Base-by-base conservation (phyloP, 2,113 vertebrate genomes). In the Nannobrachium achirus region DNA sequence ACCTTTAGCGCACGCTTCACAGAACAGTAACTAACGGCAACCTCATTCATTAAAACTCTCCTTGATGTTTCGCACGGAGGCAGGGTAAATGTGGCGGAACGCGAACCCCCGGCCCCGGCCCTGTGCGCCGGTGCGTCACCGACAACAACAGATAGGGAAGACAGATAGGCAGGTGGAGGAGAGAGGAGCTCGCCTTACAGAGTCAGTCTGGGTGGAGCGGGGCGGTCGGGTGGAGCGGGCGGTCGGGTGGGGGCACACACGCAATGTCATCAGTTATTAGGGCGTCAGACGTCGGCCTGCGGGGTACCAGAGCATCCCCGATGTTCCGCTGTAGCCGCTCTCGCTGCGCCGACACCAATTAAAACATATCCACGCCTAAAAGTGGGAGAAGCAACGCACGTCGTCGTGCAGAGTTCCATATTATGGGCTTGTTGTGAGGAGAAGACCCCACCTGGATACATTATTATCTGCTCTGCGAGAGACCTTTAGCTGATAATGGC, bases 1-100 rank as follows among this genome's bases (percentile, higher is more conserved):
- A 66, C 66, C 69, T 81, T 81, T 67, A 65, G 81, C 63, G n/a
- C 75, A 85, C 58, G 86, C 90, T 88, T 89, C 81, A 83, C 67
- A 85, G 87, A 91, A 81, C 88, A 89, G 90, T 92, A 91, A 92
- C 92, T 92, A 93, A 88, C 88, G 81, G 91, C 88, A 92, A 92
- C 90, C 89, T 89, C 81, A 79, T 91, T 91, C 88, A 90, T 91
- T 90, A 91, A 88, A 88, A 80, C 80, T 66, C 77, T 81, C 78
- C 86, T 88, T 87, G 82, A 86, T 86, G 86, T 88, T 84, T 85
- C 73, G 57, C 88, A 89, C 79, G 77, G 79, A 88, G 85, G 73
- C 83, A 84, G 74, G 70, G 71, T 86, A 89, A 92, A 92, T 92
- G 90, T 91, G 85, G 86, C 86, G 90, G 88, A 92, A 92, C 87